Evolutionary conservation across 1,140 invertebrate species (phyloP), one percentile per base, ranked within the genome.

Genomic region (Mizuhopecten yessoensis): DNA sequence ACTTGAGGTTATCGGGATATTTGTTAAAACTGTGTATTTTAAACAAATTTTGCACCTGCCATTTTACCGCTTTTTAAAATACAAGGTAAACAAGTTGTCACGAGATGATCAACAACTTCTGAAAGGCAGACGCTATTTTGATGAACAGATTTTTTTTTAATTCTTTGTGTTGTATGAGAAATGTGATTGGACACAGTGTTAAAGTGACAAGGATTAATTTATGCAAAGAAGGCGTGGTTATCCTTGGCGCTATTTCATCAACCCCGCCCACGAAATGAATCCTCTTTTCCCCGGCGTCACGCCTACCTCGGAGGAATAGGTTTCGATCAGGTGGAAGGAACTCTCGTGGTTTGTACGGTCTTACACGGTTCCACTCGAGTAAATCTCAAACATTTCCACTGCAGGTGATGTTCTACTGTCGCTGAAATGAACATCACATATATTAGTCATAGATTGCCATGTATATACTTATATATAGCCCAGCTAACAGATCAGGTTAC

Each of bases 101-200:
- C 29, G 20, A n/a, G 29, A 75, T 13, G 57, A 75, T 75, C 57
- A 75, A 75, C 57, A 75, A 75, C 57, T 75, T 7, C 57, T 75
- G 57, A 75, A 75, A 75, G 57, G 36, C 57, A 75, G 57, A 75
- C 57, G 57, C 23, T 75, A n/a, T 75, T 75, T 75, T 75, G 57
- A 75, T 75, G 57, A n/a, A 29, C 57, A 5, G 23, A n/a, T 75
- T 75, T 75, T n/a, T 75, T 57, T 75, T 75, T 29, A n/a, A 75
- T 75, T 75, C 57, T 75, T 75, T 75, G 57, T 75, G 57, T 75
- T 75, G 57, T 75, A 29, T 75, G 57, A 75, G 57, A 75, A 9
- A 29, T n/a, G n/a, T n/a, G 57, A 75, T 75, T 75, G 57, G 57
- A 75, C n/a, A 29, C n/a, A 75, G 42, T 13, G n/a, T 75, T 29